These are phyloP conservation scores for Aplochiton taeniatus DNA, from an alignment of 2,797 vertebrate genomes.

Conservation along the genomic window DNA sequence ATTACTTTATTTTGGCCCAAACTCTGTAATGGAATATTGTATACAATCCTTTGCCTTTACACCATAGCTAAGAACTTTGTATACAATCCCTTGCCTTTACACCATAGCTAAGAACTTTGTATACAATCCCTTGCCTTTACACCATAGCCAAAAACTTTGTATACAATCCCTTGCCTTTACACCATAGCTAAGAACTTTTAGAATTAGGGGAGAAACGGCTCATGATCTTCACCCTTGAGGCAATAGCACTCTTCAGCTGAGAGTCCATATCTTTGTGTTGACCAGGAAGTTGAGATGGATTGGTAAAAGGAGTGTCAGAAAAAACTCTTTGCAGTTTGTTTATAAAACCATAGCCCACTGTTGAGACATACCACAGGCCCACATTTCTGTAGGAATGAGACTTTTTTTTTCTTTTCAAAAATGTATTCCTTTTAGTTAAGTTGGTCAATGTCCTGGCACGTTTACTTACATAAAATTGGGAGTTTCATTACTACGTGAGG, in stretches of 20 bases:
- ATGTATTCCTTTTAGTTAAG: background rate
- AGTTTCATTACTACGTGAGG: too few relatives aligned
- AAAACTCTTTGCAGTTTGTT: background rate
- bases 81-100: too few relatives aligned
- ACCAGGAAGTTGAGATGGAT: background rate
- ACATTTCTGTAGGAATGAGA: background rate
- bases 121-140: background rate
- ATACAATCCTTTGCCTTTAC: too few relatives aligned
- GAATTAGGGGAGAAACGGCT: background rate
- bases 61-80: too few relatives aligned
- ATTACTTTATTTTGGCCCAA: background rate
- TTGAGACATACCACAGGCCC: background rate
- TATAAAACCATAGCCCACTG: slow-evolving; percentile 2
- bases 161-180: background rate
- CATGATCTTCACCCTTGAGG: background rate
- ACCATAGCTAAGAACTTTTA: background rate
- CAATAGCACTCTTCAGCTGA: background rate
- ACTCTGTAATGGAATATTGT: too few relatives aligned
- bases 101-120: too few relatives aligned
- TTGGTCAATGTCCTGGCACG: too few relatives aligned
- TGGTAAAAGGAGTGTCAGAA: background rate
- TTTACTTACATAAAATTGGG: too few relatives aligned
- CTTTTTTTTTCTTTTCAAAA: background rate
- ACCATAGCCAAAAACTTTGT: too few relatives aligned
- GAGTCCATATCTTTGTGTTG: background rate